Percentiles rank a stretch among this genome's conserved stretches.
These are phyloP conservation scores for Myocastor coypus DNA, from an alignment of 2,113 vertebrate genomes.

Conservation along the genomic window DNA sequence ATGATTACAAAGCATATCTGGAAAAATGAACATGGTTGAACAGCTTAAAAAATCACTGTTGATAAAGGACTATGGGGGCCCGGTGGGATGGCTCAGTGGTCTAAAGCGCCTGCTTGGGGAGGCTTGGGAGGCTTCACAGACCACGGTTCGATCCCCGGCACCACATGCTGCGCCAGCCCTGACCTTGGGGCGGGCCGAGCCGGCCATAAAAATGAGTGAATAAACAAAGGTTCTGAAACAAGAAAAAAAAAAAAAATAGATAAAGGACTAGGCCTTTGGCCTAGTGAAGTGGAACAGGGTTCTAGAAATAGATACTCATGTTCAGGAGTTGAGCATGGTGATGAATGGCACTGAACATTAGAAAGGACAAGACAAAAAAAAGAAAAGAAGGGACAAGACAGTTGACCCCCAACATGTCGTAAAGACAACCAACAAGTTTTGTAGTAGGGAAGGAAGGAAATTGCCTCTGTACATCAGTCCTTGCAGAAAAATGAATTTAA, in stretches of 20 bases:
- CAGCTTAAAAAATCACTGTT: neutral
- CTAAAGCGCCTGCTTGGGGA: too few relatives aligned
- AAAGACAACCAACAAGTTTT: neutral
- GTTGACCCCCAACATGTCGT: neutral
- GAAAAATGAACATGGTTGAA: neutral
- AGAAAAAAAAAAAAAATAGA: too few relatives aligned
- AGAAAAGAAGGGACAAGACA: neutral
- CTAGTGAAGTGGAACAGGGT: neutral
- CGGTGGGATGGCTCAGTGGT: too few relatives aligned
- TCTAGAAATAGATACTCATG: neutral
- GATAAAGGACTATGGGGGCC: neutral
- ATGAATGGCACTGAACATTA: neutral
- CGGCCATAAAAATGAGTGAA: too few relatives aligned
- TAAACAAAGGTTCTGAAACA: too few relatives aligned
- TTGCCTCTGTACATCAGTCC: neutral
- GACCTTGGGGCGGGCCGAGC: too few relatives aligned
- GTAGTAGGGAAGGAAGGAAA: neutral
- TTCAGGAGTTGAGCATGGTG: neutral
- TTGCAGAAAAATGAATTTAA: conserved; percentile 1
- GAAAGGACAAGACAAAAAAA: neutral
- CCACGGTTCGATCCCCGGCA: too few relatives aligned
- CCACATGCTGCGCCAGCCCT: too few relatives aligned
- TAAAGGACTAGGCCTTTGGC: neutral
- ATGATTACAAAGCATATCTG: neutral
- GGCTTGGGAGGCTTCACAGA: too few relatives aligned